Evolutionary conservation across 2,888 invertebrate species (phyloP).

Genomic region (Sphecodes monilicornis): DNA sequence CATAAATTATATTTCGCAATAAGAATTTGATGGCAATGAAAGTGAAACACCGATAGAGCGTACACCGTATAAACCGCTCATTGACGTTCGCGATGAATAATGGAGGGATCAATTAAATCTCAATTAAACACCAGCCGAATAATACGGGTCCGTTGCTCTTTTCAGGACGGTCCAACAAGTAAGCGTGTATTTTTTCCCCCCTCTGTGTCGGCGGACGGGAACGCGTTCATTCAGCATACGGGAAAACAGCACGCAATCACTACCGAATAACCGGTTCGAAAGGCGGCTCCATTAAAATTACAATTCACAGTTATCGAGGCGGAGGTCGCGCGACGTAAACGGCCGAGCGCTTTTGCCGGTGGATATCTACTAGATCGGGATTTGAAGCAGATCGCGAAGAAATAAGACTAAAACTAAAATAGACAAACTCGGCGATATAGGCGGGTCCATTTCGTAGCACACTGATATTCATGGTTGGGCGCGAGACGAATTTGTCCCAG

Average conservation of each 20-base stretch:
- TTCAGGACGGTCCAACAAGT: constrained; percentile 62
- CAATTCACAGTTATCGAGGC: constrained; percentile 48
- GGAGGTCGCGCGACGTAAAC: constrained; percentile 18
- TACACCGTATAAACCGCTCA: constrained; percentile 72
- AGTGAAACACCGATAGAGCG: constrained; percentile 70
- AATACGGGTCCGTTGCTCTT: constrained; percentile 73
- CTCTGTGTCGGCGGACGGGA: constrained; percentile 51
- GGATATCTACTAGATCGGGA: neutral
- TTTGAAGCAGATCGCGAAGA: neutral
- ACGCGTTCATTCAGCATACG: constrained; percentile 56
- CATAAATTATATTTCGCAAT: constrained; percentile 71
- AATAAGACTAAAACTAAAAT: neutral
- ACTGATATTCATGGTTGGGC: neutral
- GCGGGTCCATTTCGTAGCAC: neutral
- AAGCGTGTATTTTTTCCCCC: constrained; percentile 46
- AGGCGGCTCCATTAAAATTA: constrained; percentile 69
- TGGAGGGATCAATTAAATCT: constrained; percentile 80
- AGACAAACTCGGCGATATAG: constrained; percentile 48
- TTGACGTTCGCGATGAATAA: constrained; percentile 80
- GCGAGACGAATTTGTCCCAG: neutral
- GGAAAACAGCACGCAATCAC: constrained; percentile 63
- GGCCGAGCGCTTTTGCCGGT: constrained; percentile 7
- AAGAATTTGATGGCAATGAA: constrained; percentile 64
- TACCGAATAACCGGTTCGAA: constrained; percentile 49
- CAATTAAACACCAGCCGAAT: constrained; percentile 77